phyloP scores from a whole-genome alignment of 2,797 vertebrate species.

The Crenuchus spilurus region DNA sequence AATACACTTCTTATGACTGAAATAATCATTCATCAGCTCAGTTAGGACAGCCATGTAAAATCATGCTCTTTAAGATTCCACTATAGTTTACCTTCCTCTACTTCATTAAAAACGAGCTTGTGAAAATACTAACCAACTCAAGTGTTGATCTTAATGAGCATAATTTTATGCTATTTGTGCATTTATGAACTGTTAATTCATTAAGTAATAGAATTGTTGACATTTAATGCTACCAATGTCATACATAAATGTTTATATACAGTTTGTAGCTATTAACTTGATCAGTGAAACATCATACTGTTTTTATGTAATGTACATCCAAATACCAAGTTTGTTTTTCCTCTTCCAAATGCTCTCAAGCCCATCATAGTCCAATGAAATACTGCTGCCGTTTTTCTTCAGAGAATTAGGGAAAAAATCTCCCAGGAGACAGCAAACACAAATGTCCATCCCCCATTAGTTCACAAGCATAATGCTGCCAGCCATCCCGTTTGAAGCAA shows the following conservation, averaged over 20 bases:
- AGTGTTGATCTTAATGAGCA: constrained; percentile 69
- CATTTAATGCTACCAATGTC: constrained; percentile 7
- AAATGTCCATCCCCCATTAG: constrained; percentile 95
- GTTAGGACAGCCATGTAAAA: constrained; percentile 12
- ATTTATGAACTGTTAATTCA: constrained; percentile 62
- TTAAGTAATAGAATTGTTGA: constrained; percentile 15
- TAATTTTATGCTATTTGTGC: constrained; percentile 71
- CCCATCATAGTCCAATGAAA: constrained; percentile 52
- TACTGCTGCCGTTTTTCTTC: constrained; percentile 49
- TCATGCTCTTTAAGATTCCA: constrained; percentile 20
- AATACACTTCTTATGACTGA: constrained; percentile 49
- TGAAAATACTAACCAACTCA: not conserved
- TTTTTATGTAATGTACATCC: constrained; percentile 69
- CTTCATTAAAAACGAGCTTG: not conserved
- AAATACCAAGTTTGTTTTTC: constrained; percentile 75
- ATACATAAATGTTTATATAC: constrained; percentile 61
- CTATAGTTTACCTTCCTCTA: not conserved
- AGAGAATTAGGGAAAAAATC: constrained; percentile 45
- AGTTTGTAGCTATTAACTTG: constrained; percentile 58
- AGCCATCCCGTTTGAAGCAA: constrained; percentile 89
- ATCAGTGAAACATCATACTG: constrained; percentile 72
- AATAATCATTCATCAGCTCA: not conserved
- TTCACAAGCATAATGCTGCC: constrained; percentile 94
- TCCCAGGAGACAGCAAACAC: constrained; percentile 84
- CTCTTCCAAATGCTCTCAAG: constrained; percentile 55